A percentile compares a stretch with the other conserved stretches of the same genome.
Evolutionary conservation across 2,113 vertebrate species (phyloP).

Genomic region (Charina bottae): DNA sequence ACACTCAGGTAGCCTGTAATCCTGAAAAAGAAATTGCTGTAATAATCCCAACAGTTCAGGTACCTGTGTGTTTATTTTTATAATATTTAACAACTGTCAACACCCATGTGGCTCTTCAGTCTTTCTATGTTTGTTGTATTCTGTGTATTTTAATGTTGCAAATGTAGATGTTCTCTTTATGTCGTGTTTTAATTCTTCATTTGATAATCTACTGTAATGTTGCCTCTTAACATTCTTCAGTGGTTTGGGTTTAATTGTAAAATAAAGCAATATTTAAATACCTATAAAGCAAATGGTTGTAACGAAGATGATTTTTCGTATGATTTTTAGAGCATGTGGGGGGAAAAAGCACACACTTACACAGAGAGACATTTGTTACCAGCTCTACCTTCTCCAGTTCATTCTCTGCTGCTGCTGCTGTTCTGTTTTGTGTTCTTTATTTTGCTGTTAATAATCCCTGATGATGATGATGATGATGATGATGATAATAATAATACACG

Average conservation of each 20-base stretch:
- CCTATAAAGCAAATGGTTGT: background rate
- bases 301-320: slow-evolving; percentile 28
- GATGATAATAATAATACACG: background rate
- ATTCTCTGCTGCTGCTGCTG: slow-evolving; percentile 29
- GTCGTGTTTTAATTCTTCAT: background rate
- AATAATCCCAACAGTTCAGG: background rate
- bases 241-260: slow-evolving; percentile 26
- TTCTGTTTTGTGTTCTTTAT: slow-evolving; percentile 25
- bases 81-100: too few relatives aligned
- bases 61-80: background rate
- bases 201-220: background rate
- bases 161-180: background rate
- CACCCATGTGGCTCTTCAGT: background rate
- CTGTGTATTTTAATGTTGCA: background rate
- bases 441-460: background rate
- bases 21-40: background rate
- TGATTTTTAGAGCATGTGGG: slow-evolving; percentile 47
- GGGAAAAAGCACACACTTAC: background rate
- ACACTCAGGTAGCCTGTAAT: background rate
- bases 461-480: background rate
- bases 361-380: background rate
- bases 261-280: slow-evolving; percentile 39
- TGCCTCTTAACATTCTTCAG: background rate
- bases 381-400: slow-evolving; percentile 6
- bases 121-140: slow-evolving; percentile 2